A percentile compares a stretch with the other conserved stretches of the same genome.
Conservation (phyloP, 2,113 vertebrate genomes). For the Syrrhaptes paradoxus region DNA sequence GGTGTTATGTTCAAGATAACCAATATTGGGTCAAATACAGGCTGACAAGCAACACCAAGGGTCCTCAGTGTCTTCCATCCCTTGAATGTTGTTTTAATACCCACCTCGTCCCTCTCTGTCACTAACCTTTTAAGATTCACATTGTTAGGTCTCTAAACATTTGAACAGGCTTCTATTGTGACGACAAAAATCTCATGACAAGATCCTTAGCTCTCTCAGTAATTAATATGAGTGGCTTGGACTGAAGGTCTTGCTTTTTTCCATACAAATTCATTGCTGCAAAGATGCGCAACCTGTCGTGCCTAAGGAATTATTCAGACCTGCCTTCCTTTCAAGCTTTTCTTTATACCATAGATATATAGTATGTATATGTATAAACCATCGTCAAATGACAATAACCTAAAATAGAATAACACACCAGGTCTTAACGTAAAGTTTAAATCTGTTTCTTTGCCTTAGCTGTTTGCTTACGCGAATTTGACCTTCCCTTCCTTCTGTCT, state of each 20-base stretch:
- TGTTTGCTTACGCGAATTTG: conserved; percentile 11
- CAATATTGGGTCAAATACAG: not conserved
- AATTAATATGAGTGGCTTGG: not conserved
- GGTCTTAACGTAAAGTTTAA: not conserved
- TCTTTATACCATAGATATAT: not conserved
- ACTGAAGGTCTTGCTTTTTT: not conserved
- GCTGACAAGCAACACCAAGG: not conserved
- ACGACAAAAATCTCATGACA: not conserved
- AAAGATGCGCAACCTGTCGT: rapidly evolving
- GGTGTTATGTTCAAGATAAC: not conserved
- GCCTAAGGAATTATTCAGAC: not conserved
- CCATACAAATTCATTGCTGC: not conserved
- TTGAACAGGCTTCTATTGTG: not conserved
- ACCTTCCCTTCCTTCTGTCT: not conserved
- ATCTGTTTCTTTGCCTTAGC: not conserved
- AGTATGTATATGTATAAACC: not conserved
- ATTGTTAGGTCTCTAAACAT: not conserved
- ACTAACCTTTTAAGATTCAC: not conserved
- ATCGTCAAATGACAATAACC: not conserved
- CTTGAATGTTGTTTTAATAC: not conserved
- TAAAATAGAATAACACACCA: not conserved
- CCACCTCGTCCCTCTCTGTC: not conserved
- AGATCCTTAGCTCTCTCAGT: not conserved
- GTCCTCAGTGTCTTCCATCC: not conserved
- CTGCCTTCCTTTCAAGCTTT: not conserved